Evolutionary conservation across 2,797 vertebrate species (phyloP), one percentile per base, ranked within the genome.

Genomic region (Carapus acus): DNA sequence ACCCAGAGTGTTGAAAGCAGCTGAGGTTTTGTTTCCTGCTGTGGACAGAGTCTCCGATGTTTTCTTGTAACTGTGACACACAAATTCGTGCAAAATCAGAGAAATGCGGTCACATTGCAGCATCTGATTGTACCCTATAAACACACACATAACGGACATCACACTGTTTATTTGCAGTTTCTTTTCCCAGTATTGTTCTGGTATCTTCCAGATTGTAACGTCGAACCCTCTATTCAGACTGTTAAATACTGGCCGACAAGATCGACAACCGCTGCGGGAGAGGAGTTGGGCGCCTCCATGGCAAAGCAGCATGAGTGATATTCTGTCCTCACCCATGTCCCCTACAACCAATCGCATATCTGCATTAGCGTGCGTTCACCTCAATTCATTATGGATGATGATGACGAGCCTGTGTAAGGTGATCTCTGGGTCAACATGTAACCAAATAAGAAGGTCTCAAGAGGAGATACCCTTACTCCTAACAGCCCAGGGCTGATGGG

Each of bases 31-130:
- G 80, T 94, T 94, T 59, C 96, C 94, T 0, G 96, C 96, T 0
- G 95, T 94, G 77, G 86, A 92, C 65, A 99, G 71, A 0, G 94
- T 96, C 80, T 97, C 96, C 0, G 97, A 94, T 3, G 96, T 99
- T 81, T 93, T 97, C 86, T 94, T 98, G 70, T 96, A 99, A 54
- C 96, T 98, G 71, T 12, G 8, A 58, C 38, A 54, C 14, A 60
- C 31, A 49, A 42, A 62, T 43, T 21, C 36, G 37, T 33, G 49
- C 31, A 44, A 15, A 14, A 43, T 6, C 36, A 39, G 19, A 7
- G 4, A 45, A 24, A 20, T 0, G 2, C 15, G 15, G 21, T 36
- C 4, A 36, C 31, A 33, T 33, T 13, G 9, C 14, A 6, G 11
- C 14, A 11, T 29, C 11, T 6, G 6, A 29, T 6, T 29, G 11